A percentile compares a stretch with the other conserved stretches of the same genome.
Conservation (phyloP, 2,888 invertebrate genomes). For the Oeneis ivallda region DNA sequence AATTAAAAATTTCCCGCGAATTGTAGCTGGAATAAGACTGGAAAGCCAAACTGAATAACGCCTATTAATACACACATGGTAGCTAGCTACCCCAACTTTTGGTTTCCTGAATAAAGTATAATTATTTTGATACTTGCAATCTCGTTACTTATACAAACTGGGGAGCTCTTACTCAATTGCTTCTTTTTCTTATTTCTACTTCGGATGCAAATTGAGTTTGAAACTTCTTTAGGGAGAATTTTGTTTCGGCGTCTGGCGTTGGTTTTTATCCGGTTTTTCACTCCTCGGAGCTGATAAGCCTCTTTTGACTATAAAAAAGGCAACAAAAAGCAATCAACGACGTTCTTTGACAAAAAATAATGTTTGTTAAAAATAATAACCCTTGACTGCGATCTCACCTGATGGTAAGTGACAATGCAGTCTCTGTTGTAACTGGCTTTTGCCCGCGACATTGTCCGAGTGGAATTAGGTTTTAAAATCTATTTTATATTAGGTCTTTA, state of each 20-base stretch:
- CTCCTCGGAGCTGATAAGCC: constrained; percentile 29
- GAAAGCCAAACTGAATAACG: no score
- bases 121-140: constrained; percentile 3
- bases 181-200: constrained; percentile 35
- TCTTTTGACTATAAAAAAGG: constrained; percentile 15
- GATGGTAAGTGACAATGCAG: no score
- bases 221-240: constrained; percentile 39
- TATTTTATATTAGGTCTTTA: no score
- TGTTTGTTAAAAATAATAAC: no score
- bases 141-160: constrained; percentile 11
- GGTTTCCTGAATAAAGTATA: not conserved
- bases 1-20: no score
- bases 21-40: no score
- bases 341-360: not conserved
- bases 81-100: no score
- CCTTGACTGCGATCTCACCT: no score
- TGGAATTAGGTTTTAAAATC: no score
- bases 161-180: constrained; percentile 27
- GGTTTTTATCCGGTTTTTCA: constrained; percentile 29
- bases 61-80: no score
- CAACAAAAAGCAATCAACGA: constrained; percentile 6
- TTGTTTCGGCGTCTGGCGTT: constrained; percentile 35
- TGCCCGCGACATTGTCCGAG: no score
- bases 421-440: no score
- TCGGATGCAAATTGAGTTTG: constrained; percentile 42